Evolutionary conservation across 2,888 invertebrate genomes (phyloP).

Genomic region (Plutella xylostella): DNA sequence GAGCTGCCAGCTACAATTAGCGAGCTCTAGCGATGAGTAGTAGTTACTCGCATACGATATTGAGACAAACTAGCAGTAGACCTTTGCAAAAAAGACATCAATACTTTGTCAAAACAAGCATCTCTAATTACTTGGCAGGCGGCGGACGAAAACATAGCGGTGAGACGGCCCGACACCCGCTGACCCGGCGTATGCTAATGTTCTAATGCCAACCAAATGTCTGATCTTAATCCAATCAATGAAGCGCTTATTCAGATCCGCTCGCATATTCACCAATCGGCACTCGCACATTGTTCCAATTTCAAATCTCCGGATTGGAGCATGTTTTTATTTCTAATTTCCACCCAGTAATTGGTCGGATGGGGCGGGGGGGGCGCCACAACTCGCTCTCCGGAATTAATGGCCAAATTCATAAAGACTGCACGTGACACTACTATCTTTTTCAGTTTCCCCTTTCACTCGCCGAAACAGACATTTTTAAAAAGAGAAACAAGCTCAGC

Average conservation of each 20-base stretch:
- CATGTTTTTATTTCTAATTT: constrained; percentile 4
- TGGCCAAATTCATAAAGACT: constrained; percentile 36
- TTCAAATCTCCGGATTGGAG: constrained; percentile 1
- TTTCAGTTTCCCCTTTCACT: constrained; percentile 22
- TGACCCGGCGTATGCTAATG: too few species aligned
- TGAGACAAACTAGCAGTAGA: too few species aligned
- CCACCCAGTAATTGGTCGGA: constrained; percentile 1
- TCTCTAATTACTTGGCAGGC: too few species aligned
- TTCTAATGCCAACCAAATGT: background rate
- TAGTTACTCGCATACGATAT: too few species aligned
- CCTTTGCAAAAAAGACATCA: too few species aligned
- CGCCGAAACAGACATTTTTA: constrained; percentile 1
- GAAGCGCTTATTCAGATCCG: background rate
- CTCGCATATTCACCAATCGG: too few species aligned
- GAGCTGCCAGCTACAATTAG: too few species aligned
- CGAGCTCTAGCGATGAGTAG: too few species aligned
- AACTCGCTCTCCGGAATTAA: constrained; percentile 29
- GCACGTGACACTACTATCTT: constrained; percentile 27
- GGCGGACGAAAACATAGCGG: too few species aligned
- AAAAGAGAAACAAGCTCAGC: background rate
- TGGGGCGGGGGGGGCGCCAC: background rate
- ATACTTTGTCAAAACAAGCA: too few species aligned
- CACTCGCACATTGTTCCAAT: constrained; percentile 13
- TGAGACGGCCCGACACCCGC: too few species aligned
- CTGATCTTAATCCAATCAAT: background rate